These are phyloP conservation scores for Ctenomys sociabilis DNA, from an alignment of 2,113 vertebrate species.

Conservation along the genomic window DNA sequence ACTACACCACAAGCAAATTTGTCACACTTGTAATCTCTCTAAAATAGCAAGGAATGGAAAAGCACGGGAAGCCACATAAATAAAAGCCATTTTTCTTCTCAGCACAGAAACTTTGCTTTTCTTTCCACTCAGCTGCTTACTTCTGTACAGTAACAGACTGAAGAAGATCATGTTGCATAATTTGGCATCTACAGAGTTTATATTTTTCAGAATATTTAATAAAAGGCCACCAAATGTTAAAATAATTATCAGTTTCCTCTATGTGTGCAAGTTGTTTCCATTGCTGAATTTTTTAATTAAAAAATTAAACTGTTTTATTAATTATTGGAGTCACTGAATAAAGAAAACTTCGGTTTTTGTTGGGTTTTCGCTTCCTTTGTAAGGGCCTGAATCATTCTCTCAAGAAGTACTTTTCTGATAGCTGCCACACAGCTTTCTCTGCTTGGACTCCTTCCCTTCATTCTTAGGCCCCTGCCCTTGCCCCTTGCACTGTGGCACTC, in stretches of 20 bases:
- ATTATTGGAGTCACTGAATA: slow-evolving; percentile 65
- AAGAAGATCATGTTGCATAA: slow-evolving; percentile 76
- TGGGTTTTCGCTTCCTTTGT: slow-evolving; percentile 52
- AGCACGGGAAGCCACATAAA: slow-evolving; percentile 44
- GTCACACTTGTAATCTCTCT: slow-evolving; percentile 36
- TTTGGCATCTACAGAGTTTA: slow-evolving; percentile 79
- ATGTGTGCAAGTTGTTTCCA: slow-evolving; percentile 69
- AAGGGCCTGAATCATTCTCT: neutral
- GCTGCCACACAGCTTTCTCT: slow-evolving; percentile 30
- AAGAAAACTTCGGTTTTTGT: slow-evolving; percentile 2
- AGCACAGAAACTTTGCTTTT: slow-evolving; percentile 62
- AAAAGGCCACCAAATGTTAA: slow-evolving; percentile 84
- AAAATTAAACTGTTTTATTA: slow-evolving; percentile 65
- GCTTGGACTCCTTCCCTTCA: neutral
- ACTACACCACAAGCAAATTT: neutral
- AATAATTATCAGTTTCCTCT: slow-evolving; percentile 80
- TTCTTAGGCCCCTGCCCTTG: slow-evolving; percentile 18
- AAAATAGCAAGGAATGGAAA: slow-evolving; percentile 36
- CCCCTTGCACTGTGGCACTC: slow-evolving; percentile 6
- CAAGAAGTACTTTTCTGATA: neutral
- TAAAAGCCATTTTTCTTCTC: slow-evolving; percentile 62
- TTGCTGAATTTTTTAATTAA: slow-evolving; percentile 75
- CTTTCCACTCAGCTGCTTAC: slow-evolving; percentile 63
- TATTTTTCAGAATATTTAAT: slow-evolving; percentile 84
- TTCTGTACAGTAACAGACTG: slow-evolving; percentile 77